These are phyloP conservation scores for Muschampia plurimacula DNA, from an alignment of 2,888 invertebrate species.

Conservation along the genomic window DNA sequence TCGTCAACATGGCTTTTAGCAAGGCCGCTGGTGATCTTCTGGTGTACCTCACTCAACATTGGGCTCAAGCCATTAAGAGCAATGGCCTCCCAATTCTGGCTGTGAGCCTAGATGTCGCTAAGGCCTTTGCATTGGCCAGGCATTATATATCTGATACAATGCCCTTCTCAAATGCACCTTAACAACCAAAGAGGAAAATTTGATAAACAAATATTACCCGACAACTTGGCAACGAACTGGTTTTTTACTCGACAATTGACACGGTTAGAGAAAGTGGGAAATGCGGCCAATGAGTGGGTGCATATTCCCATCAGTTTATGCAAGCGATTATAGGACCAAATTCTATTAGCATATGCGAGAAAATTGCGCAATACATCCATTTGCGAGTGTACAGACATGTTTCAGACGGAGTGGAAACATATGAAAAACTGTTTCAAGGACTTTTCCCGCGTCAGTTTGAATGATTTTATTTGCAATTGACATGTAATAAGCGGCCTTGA, in stretches of 20 bases:
- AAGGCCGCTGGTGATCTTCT: too few species aligned
- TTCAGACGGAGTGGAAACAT: slow-evolving; percentile 32
- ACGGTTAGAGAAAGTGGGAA: slow-evolving; percentile 68
- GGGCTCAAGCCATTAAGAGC: too few species aligned
- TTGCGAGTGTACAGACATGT: slow-evolving; percentile 18
- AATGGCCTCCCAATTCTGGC: too few species aligned
- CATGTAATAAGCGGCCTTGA: slow-evolving; percentile 15
- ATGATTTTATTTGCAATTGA: slow-evolving; percentile 22
- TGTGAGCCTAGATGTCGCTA: too few species aligned
- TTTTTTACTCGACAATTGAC: slow-evolving; percentile 76
- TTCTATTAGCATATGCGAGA: not conserved
- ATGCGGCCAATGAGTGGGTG: slow-evolving; percentile 72
- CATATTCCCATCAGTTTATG: slow-evolving; percentile 54
- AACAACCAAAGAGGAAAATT: not conserved
- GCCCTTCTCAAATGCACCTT: not conserved
- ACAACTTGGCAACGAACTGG: slow-evolving; percentile 68
- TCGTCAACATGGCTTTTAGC: too few species aligned
- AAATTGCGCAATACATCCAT: slow-evolving; percentile 6
- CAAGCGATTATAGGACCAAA: slow-evolving; percentile 28
- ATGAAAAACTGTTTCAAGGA: slow-evolving; percentile 27
- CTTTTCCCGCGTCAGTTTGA: slow-evolving; percentile 23
- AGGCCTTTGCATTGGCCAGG: too few species aligned
- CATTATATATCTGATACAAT: too few species aligned
- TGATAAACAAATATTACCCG: not conserved
- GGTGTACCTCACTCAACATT: too few species aligned